These are phyloP conservation scores for Dermatemys mawii DNA, from an alignment of 2,113 vertebrate species.

Conservation along the genomic window DNA sequence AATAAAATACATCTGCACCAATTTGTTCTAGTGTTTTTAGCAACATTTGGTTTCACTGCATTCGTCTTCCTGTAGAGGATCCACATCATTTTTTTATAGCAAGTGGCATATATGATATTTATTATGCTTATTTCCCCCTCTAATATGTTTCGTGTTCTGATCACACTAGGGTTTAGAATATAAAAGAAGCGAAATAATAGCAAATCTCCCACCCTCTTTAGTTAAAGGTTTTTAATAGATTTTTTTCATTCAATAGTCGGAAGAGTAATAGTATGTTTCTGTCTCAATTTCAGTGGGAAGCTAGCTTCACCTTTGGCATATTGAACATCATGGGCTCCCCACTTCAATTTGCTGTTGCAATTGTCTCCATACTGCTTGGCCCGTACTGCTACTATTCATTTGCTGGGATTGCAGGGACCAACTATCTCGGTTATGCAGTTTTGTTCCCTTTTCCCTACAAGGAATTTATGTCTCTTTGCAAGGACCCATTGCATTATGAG, in stretches of 20 bases:
- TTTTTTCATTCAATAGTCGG: slow-evolving; percentile 18
- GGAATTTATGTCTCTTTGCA: slow-evolving; percentile 43
- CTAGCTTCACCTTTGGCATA: slow-evolving; percentile 55
- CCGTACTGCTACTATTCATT: slow-evolving; percentile 55
- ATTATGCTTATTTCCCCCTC: slow-evolving; percentile 9
- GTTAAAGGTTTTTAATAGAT: background rate
- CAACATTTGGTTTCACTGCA: background rate
- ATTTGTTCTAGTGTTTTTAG: background rate
- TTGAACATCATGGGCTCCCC: slow-evolving; percentile 43
- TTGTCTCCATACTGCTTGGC: slow-evolving; percentile 65
- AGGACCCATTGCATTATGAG: slow-evolving; percentile 13
- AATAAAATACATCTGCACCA: background rate
- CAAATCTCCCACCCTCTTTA: background rate
- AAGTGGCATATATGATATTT: background rate
- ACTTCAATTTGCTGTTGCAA: slow-evolving; percentile 62
- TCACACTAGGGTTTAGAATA: background rate
- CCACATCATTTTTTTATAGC: background rate
- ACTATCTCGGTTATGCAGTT: slow-evolving; percentile 37
- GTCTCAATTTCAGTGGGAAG: slow-evolving; percentile 71
- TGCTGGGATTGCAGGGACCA: slow-evolving; percentile 56
- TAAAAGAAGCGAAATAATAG: slow-evolving; percentile 18
- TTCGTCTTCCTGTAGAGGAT: background rate
- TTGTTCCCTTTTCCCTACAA: slow-evolving; percentile 53
- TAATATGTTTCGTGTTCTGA: slow-evolving; percentile 4
- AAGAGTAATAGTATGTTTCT: slow-evolving; percentile 54